A percentile compares a stretch with the other conserved stretches of the same genome.
These are phyloP conservation scores for Ramphastos sulfuratus DNA, from an alignment of 2,113 vertebrate species.

Conservation along the genomic window DNA sequence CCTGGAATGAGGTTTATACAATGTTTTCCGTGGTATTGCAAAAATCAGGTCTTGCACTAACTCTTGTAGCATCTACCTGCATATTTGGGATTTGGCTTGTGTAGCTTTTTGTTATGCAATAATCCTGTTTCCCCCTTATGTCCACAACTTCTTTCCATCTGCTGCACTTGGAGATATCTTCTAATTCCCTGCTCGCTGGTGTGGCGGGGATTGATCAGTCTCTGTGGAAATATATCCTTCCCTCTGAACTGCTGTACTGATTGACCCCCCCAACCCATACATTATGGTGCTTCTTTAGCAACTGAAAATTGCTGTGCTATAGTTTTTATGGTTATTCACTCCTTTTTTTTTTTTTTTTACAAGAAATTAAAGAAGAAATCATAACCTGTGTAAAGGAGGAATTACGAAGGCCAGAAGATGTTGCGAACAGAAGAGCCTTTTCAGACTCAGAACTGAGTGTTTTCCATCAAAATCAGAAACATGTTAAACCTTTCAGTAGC, in stretches of 20 bases:
- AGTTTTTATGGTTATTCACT: not conserved
- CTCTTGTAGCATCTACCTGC: not conserved
- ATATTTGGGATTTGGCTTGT: not conserved
- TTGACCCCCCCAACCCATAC: fast-evolving
- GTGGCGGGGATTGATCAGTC: not conserved
- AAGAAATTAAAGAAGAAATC: not conserved
- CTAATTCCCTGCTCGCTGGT: not conserved
- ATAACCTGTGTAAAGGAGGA: not conserved
- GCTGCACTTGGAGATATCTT: not conserved
- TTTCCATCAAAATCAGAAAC: not conserved
- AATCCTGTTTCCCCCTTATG: too few species aligned
- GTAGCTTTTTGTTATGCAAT: not conserved
- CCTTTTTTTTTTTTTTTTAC: not conserved
- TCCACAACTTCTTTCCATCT: not conserved
- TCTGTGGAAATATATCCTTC: not conserved
- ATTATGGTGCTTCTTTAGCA: not conserved
- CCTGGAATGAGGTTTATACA: not conserved
- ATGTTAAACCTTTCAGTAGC: not conserved
- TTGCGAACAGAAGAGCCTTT: not conserved
- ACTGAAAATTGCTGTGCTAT: not conserved
- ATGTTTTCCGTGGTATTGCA: not conserved
- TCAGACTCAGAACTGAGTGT: not conserved
- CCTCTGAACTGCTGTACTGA: not conserved
- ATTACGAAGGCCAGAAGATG: not conserved
- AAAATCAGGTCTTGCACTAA: too few species aligned